phyloP scores from a whole-genome alignment of 2,888 invertebrate species.

The Ditylenchus weischeri region DNA sequence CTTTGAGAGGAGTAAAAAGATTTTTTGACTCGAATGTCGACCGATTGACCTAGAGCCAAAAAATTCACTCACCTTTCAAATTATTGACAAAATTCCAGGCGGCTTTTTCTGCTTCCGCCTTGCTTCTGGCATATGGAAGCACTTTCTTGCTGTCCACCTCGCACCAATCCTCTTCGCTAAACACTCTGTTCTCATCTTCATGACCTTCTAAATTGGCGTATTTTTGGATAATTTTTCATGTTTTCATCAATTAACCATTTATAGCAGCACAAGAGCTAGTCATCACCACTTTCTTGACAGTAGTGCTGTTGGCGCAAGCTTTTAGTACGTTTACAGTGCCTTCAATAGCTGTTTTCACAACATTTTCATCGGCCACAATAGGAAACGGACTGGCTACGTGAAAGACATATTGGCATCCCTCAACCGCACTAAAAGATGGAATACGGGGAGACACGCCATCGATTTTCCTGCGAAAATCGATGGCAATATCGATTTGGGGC shows the following conservation, averaged over 20 bases:
- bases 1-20: too few relatives aligned
- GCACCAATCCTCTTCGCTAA: constrained; percentile 52
- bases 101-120: constrained; percentile 64
- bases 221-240: neutral
- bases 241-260: constrained; percentile 48
- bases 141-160: constrained; percentile 41
- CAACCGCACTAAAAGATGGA: constrained; percentile 41
- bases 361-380: constrained; percentile 52
- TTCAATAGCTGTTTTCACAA: constrained; percentile 62
- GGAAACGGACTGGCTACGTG: constrained; percentile 58
- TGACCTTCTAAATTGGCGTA: constrained; percentile 47
- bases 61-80: constrained; percentile 56
- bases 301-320: constrained; percentile 60
- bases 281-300: constrained; percentile 63
- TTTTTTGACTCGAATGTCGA: too few relatives aligned
- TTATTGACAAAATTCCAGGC: constrained; percentile 65
- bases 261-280: constrained; percentile 63
- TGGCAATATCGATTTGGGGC: too few relatives aligned
- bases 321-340: constrained; percentile 62
- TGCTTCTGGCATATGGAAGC: constrained; percentile 57
- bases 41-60: too few relatives aligned
- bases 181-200: constrained; percentile 40
- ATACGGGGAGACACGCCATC: too few relatives aligned
- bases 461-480: too few relatives aligned
- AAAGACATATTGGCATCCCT: constrained; percentile 50